These are phyloP conservation scores for Haliclona indistincta DNA, from an alignment of 37 sponge, comb jelly and placozoan species.

Conservation along the genomic window DNA sequence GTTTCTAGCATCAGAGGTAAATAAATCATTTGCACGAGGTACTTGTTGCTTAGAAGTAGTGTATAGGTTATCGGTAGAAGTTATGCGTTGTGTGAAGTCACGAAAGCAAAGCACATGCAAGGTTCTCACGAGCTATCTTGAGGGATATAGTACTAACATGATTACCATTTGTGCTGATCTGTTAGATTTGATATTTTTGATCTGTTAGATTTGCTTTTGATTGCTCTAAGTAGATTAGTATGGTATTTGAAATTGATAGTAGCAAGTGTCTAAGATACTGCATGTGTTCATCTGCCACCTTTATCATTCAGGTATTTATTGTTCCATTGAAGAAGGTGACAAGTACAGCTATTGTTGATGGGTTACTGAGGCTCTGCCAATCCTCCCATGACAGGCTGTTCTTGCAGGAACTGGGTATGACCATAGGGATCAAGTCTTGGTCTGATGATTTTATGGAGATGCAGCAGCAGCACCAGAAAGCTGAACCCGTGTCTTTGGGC, in stretches of 20 bases:
- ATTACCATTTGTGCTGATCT: too few species aligned
- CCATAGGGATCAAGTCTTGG: constrained; percentile 51
- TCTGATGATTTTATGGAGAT: constrained; percentile 43
- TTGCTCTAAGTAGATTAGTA: neutral
- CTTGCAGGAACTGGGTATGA: constrained; percentile 58
- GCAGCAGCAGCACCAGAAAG: constrained; percentile 12
- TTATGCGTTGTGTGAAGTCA: neutral
- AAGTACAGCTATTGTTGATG: constrained; percentile 16
- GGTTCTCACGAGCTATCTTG: too few species aligned
- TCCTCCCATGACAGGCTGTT: constrained; percentile 13
- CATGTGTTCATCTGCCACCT: neutral
- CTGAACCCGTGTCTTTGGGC: too few species aligned
- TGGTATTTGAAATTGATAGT: neutral
- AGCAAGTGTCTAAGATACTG: neutral
- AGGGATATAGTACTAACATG: too few species aligned
- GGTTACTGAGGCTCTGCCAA: constrained; percentile 12
- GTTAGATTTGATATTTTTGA: neutral
- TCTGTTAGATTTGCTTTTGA: neutral
- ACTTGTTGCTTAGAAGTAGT: neutral
- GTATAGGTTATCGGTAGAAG: neutral
- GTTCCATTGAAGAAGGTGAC: constrained; percentile 45
- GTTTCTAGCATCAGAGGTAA: constrained; percentile 39
- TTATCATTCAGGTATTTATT: constrained; percentile 41
- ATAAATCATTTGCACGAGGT: neutral
- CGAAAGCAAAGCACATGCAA: too few species aligned